These are phyloP conservation scores for Bothrops jararaca DNA, from an alignment of 2,113 vertebrate genomes.

Conservation along the genomic window DNA sequence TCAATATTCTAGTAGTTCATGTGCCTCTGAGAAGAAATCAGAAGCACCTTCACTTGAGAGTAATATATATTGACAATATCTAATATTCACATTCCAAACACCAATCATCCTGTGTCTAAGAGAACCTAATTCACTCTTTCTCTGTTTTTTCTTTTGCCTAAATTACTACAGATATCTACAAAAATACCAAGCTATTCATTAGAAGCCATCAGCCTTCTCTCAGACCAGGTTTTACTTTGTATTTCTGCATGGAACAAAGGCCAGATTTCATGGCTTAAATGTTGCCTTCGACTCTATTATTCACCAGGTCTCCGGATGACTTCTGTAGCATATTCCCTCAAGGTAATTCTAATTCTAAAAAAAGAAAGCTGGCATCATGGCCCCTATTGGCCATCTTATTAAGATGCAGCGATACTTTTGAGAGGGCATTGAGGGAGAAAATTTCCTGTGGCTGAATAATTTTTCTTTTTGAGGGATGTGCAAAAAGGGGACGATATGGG, in stretches of 20 bases:
- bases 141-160: neutral
- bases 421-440: neutral
- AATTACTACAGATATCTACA: neutral
- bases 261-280: neutral
- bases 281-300: neutral
- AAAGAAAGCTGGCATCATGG: neutral
- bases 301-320: neutral
- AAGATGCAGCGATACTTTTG: neutral
- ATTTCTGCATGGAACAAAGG: neutral
- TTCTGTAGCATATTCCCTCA: neutral
- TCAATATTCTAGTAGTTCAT: neutral
- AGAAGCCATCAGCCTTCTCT: neutral
- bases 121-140: neutral
- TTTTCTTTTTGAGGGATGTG: neutral
- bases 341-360: neutral
- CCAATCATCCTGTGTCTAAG: neutral
- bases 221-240: neutral
- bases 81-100: too few relatives aligned
- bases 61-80: neutral
- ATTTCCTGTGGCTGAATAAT: conserved; percentile 5
- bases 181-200: neutral
- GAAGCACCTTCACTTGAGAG: neutral
- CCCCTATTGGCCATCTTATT: neutral
- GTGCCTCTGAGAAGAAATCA: neutral
- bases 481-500: neutral